Evolutionary conservation across 2,888 invertebrate genomes (phyloP).

Genomic region (Heliconius hortense): DNA sequence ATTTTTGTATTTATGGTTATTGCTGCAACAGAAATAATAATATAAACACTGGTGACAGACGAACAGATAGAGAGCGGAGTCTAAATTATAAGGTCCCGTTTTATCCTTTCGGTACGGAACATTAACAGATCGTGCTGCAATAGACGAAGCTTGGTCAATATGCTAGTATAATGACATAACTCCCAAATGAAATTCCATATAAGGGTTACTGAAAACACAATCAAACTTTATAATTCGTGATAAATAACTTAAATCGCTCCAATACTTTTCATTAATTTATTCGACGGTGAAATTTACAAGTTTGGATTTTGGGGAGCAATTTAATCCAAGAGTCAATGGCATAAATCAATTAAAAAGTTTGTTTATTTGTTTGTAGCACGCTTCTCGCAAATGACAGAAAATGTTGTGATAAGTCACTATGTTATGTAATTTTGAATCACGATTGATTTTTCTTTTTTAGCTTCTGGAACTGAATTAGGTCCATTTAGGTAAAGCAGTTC

Average conservation of each 20-base stretch:
- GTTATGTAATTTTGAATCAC: not conserved
- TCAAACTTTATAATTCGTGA: constrained; percentile 23
- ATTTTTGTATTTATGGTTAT: no score
- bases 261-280: constrained; percentile 24
- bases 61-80: no score
- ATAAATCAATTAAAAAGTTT: constrained; percentile 22
- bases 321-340: constrained; percentile 30
- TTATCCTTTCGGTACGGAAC: no score
- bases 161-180: not conserved
- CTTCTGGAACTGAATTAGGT: no score
- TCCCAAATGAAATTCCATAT: constrained; percentile 1
- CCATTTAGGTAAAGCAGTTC: no score
- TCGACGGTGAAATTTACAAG: constrained; percentile 16
- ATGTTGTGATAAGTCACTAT: not conserved
- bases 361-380: not conserved
- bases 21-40: no score
- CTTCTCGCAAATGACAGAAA: not conserved
- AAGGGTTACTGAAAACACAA: constrained; percentile 18
- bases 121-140: no score
- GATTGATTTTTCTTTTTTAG: no score
- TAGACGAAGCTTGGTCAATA: not conserved
- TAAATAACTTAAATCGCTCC: constrained; percentile 21
- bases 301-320: constrained; percentile 34
- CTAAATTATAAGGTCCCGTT: no score
- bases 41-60: no score